These are phyloP conservation scores for Entosphenus tridentatus DNA, from an alignment of 2,113 vertebrate species.

Conservation along the genomic window DNA sequence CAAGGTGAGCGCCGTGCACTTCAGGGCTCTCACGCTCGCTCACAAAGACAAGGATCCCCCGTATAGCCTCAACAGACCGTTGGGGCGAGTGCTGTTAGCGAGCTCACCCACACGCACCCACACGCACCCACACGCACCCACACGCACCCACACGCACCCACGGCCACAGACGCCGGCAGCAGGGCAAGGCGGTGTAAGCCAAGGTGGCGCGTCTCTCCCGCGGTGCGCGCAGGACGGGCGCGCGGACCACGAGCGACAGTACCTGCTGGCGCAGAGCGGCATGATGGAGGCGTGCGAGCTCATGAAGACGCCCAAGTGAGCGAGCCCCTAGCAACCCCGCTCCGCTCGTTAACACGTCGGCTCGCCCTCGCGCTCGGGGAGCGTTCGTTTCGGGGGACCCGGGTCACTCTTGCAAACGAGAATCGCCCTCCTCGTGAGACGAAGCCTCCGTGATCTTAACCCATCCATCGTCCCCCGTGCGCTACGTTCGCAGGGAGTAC, in stretches of 20 bases:
- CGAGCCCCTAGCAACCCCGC: slow-evolving; percentile 9
- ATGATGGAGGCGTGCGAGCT: slow-evolving; percentile 53
- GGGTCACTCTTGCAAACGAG: background rate
- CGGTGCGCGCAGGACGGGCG: slow-evolving; percentile 39
- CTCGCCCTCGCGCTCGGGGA: too few relatives aligned
- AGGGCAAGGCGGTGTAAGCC: too few relatives aligned
- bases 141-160: too few relatives aligned
- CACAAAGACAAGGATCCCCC: background rate
- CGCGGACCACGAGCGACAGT: slow-evolving; percentile 78
- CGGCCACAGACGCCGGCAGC: too few relatives aligned
- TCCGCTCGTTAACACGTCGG: slow-evolving; percentile 7
- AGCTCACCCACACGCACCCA: background rate
- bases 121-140: too few relatives aligned
- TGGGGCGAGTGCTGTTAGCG: background rate
- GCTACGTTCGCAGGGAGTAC: slow-evolving; percentile 40
- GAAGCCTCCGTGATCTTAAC: background rate
- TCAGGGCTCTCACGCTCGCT: background rate
- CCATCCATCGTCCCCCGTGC: background rate
- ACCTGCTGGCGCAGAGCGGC: slow-evolving; percentile 61
- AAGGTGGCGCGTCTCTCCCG: background rate
- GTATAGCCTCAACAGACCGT: background rate
- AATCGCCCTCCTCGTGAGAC: background rate
- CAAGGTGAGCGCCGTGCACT: slow-evolving; percentile 23
- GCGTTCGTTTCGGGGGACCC: too few relatives aligned
- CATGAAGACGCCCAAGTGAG: slow-evolving; percentile 68